Evolutionary conservation across 64 coral and sea anemone genomes (phyloP).

Genomic region (Pocillopora verrucosa): DNA sequence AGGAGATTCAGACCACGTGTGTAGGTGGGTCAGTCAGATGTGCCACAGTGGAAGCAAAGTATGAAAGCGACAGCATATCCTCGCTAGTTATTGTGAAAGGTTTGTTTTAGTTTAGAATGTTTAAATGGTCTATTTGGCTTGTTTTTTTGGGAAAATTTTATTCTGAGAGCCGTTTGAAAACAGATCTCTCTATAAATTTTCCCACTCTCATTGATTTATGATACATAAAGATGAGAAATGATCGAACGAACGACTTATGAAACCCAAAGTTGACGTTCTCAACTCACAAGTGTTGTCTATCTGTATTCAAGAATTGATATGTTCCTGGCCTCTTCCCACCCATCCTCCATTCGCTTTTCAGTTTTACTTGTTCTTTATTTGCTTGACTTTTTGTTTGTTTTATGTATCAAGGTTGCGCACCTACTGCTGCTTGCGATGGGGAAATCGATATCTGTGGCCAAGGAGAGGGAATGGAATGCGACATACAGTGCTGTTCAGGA

Average conservation of each 20-base stretch:
- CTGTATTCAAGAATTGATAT: too few relatives aligned
- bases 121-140: background rate
- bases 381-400: background rate
- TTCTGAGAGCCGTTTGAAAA: too few relatives aligned
- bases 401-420: background rate
- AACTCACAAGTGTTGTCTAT: too few relatives aligned
- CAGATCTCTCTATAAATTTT: too few relatives aligned
- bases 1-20: background rate
- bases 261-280: too few relatives aligned
- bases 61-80: background rate
- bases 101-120: background rate
- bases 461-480: background rate
- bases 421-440: background rate
- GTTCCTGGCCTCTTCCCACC: too few relatives aligned
- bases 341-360: too few relatives aligned
- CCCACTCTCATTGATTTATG: too few relatives aligned
- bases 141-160: too few relatives aligned
- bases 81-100: background rate
- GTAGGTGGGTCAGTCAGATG: background rate
- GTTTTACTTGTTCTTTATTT: too few relatives aligned
- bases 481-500: background rate
- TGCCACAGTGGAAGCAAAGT: background rate
- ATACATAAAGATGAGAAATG: too few relatives aligned
- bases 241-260: too few relatives aligned
- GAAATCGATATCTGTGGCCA: background rate